Evolutionary conservation across 2,113 vertebrate species (phyloP).

Genomic region (Microtus pennsylvanicus): DNA sequence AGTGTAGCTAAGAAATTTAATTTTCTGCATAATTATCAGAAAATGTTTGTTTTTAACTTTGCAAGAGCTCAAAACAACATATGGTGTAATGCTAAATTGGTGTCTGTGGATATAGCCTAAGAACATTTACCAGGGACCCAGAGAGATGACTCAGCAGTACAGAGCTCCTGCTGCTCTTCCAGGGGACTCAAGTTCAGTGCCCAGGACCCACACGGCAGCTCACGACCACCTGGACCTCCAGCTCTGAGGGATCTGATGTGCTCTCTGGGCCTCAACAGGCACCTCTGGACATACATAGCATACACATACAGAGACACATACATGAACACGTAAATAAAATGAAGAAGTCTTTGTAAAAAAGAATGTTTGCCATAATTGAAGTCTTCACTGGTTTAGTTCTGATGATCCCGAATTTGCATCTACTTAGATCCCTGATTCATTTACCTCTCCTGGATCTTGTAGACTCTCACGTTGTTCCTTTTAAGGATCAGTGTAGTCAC

Average conservation of each 20-base stretch:
- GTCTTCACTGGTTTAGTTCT: conserved; percentile 33
- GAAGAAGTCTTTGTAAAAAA: not conserved
- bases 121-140: not conserved
- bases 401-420: not conserved
- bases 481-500: not conserved
- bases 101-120: not conserved
- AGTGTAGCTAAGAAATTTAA: not conserved
- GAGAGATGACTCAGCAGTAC: not conserved
- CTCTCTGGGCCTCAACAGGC: not conserved
- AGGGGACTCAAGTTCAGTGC: not conserved
- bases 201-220: not conserved
- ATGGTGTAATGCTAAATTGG: not conserved
- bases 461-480: not conserved
- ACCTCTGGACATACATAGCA: not conserved
- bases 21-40: not conserved
- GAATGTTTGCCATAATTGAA: not conserved
- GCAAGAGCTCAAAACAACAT: conserved; percentile 14
- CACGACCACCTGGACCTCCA: not conserved
- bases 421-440: not conserved
- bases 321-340: not conserved
- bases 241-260: not conserved
- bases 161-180: not conserved
- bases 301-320: not conserved
- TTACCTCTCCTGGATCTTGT: not conserved
- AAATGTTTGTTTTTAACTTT: conserved; percentile 46